Base-by-base conservation (phyloP, 2,113 vertebrate species). In the Edolisoma coerulescens region DNA sequence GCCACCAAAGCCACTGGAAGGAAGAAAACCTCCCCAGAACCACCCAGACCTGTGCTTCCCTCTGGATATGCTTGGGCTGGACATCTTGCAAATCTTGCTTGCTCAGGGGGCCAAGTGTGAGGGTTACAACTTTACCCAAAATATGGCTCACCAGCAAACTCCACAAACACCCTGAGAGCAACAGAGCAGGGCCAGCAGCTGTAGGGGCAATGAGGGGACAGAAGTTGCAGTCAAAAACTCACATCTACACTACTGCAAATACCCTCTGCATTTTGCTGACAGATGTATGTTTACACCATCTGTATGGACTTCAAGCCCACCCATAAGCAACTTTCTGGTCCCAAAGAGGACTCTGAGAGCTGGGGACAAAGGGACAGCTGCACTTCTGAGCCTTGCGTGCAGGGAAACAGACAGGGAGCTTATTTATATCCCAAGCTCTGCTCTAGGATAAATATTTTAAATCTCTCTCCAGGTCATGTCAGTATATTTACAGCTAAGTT, bases 371-470 rank as follows among this genome's bases (percentile, higher is more conserved):
- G 80, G 73, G 80, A 91, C 93, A 94, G 95, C 89, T 96, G 95
- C 89, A 17, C 35, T 73, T 50, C 64, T 23, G 68, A 95, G 87
- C 89, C 35, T 91, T 45, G 68, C 42, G 16, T 69, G 91, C 80
- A 89, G 84, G 54, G 64, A 67, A 95, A 89, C 87, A 95, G 85
- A 71, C 88, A 87, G 70, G 53, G 57, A 96, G 89, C 79, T 95
- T 89, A 95, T 96, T 96, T 95, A 96, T 87, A 93, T 94, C 80
- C 59, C 84, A 42, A 81, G 84, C 64, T 68, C 84, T 75, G 68
- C 68, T 61, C 42, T 63, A 68, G 69, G 87, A 94, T 95, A 96
- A 96, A 96, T 89, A 89, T 94, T 95, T 96, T 94, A 96, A 95
- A 91, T 80, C 93, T 77, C 80, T 80, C 80, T 80, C 63, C 68